These are phyloP conservation scores for Carettochelys insculpta DNA, from an alignment of 2,113 vertebrate species.

Conservation along the genomic window DNA sequence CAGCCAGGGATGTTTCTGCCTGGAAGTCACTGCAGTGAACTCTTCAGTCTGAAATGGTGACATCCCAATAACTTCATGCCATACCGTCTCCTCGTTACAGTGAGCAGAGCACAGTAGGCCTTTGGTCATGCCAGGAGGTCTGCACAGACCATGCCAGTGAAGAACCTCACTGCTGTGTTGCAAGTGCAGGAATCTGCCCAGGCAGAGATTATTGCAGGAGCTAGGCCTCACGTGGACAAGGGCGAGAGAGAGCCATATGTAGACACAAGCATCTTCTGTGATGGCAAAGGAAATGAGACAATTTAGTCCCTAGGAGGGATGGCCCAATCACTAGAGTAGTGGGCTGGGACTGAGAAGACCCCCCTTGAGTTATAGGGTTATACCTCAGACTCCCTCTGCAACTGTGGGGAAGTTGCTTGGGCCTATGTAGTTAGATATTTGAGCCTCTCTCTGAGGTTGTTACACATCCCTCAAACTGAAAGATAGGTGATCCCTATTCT, in stretches of 20 bases:
- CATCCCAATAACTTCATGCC: neutral
- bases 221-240: too few relatives aligned
- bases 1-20: neutral
- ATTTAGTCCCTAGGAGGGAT: neutral
- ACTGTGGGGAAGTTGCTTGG: too few relatives aligned
- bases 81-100: neutral
- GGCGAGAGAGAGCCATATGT: neutral
- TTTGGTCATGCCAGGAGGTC: neutral
- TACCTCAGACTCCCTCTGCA: too few relatives aligned
- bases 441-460: too few relatives aligned
- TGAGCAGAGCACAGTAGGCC: neutral
- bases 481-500: too few relatives aligned
- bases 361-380: too few relatives aligned
- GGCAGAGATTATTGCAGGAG: too few relatives aligned
- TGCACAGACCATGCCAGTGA: neutral
- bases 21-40: neutral
- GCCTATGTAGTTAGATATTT: too few relatives aligned
- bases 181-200: neutral
- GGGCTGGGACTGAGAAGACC: too few relatives aligned
- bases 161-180: neutral
- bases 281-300: neutral
- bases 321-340: too few relatives aligned
- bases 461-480: too few relatives aligned
- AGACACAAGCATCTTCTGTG: neutral
- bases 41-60: accelerated